A percentile compares a stretch with the other conserved stretches of the same genome.
Conservation (phyloP, 2,888 invertebrate species). For the Trisateles emortualis region DNA sequence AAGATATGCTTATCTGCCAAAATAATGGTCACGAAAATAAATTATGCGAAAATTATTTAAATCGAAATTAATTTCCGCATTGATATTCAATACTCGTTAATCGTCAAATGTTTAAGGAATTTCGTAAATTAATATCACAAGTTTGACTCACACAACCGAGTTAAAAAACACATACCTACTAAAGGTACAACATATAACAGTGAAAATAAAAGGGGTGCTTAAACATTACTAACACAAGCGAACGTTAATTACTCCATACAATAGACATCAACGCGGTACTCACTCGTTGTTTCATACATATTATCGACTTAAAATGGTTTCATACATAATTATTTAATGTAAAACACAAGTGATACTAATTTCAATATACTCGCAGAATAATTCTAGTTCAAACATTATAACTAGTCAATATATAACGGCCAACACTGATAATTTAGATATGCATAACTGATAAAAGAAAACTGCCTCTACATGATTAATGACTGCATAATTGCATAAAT, state of each 20-base stretch:
- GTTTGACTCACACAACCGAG: no score
- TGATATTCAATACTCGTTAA: constrained; percentile 20
- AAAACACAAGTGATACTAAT: background rate
- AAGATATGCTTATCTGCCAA: constrained; percentile 55
- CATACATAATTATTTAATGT: background rate
- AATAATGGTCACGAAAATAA: constrained; percentile 41
- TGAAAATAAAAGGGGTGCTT: no score
- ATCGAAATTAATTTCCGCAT: constrained; percentile 36
- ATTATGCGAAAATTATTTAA: constrained; percentile 48
- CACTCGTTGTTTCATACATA: background rate
- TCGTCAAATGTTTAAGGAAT: constrained; percentile 21
- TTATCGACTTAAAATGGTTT: no score
- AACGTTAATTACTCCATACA: constrained; percentile 41
- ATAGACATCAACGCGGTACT: constrained; percentile 72
- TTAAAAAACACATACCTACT: no score
- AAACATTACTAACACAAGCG: background rate
- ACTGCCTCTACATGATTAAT: constrained; percentile 18
- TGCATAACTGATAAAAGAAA: constrained; percentile 24
- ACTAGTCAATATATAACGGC: constrained; percentile 10
- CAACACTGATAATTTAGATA: constrained; percentile 8
- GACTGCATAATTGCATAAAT: constrained; percentile 9
- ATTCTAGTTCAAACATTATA: constrained; percentile 5
- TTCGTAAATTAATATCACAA: constrained; percentile 26
- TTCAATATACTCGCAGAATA: background rate
- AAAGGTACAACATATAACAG: no score